A percentile compares a stretch with the other conserved stretches of the same genome.
These are phyloP conservation scores for Agriopis marginaria DNA, from an alignment of 2,888 invertebrate species.

Conservation along the genomic window DNA sequence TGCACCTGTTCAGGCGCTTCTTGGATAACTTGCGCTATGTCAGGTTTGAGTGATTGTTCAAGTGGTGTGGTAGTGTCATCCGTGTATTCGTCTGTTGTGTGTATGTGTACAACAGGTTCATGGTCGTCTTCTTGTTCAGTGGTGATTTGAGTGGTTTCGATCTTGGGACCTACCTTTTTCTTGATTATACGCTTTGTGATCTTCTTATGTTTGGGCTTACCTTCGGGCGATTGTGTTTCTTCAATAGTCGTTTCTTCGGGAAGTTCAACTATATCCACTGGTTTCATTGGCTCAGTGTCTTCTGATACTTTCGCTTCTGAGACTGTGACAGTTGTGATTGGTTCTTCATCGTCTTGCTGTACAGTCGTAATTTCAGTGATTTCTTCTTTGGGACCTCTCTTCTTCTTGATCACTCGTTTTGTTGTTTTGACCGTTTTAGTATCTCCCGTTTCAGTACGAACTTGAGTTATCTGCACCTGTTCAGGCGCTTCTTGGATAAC, in stretches of 20 bases:
- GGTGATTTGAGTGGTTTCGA: conserved; percentile 52
- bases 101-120: conserved; percentile 35
- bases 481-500: conserved; percentile 62
- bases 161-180: conserved; percentile 57
- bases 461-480: conserved; percentile 64
- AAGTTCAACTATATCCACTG: conserved; percentile 46
- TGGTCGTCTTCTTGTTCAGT: conserved; percentile 70
- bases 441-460: conserved; percentile 53
- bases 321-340: conserved; percentile 36
- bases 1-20: conserved; percentile 51
- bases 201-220: conserved; percentile 59
- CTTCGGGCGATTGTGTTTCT: conserved; percentile 48
- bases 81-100: conserved; percentile 41
- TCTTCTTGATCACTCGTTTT: conserved; percentile 37
- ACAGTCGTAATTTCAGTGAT: conserved; percentile 49
- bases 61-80: conserved; percentile 51
- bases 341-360: conserved; percentile 46
- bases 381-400: conserved; percentile 43
- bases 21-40: conserved; percentile 11
- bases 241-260: conserved; percentile 55
- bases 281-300: conserved; percentile 43
- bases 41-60: conserved; percentile 24
- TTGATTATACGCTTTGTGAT: conserved; percentile 57
- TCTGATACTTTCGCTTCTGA: conserved; percentile 20
- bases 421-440: conserved; percentile 39